Base-by-base conservation (phyloP, 1,140 invertebrate genomes). In the Globodera ellingtonae region DNA sequence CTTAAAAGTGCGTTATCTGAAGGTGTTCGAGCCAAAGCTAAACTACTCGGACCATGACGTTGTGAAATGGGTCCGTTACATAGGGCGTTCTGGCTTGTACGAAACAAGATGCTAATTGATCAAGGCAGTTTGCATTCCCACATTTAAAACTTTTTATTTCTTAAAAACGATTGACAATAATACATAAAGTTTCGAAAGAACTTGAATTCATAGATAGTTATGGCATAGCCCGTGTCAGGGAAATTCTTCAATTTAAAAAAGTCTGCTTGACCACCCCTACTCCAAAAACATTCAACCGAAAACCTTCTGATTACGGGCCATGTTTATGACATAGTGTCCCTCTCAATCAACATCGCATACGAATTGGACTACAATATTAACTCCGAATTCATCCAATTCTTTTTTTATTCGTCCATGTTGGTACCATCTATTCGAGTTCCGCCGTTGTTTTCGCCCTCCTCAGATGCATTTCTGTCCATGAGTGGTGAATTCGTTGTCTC, bases 21-120 rank as follows among this genome's bases (percentile, higher is more conserved):
- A 99, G 91, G 98, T 99, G 67, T 99, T 99, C 87, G 98, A 99
- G 90, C 94, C 97, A 0, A 99, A 99, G 90, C 91, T 99, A 76
- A 99, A 99, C 91, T 99, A 99, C 90, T 98, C 96, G 48, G 98
- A 99, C 90, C 97, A 99, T 86, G 98, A 99, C 91, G 98, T 99
- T 82, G 98, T 99, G 88, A 99, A 99, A 93, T 99, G 98, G 98
- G 98, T 99, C 44, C 93, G 98, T 67, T 99, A 99, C 91, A 99
- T 99, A 89, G 98, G 98, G 18, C 93, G 96, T 84, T 98, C 95
- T 90, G 98, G 98, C 74, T 92, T 99, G 8, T 99, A 99, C 90
- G 98, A 99, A 92, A 99, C 98, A 44, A 92, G 98, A 91, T 99
- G 98, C 92, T 98, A 83, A 90, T 2, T 18, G 10, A 62, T 10